These are phyloP conservation scores for Ctena decussata DNA, from an alignment of 2,888 invertebrate species.

Conservation along the genomic window DNA sequence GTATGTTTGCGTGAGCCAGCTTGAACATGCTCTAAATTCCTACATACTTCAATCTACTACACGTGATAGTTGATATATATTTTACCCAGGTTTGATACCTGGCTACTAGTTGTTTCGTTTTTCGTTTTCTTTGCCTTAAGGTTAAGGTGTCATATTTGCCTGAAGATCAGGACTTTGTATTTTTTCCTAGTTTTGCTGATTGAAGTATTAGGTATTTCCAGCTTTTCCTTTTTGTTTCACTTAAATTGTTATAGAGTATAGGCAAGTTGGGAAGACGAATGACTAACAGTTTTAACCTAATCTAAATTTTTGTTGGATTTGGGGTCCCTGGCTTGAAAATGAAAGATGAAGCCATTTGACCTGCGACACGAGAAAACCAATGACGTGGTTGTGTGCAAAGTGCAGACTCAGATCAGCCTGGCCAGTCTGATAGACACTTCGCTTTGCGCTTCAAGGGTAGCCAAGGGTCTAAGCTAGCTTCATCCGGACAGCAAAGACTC, in stretches of 20 bases:
- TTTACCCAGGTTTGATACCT: conserved; percentile 29
- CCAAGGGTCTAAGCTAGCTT: too few relatives aligned
- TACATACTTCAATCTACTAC: conserved; percentile 51
- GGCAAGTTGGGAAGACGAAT: background rate
- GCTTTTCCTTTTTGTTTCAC: conserved; percentile 61
- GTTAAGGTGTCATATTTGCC: conserved; percentile 22
- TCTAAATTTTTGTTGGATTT: too few relatives aligned
- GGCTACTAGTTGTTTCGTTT: conserved; percentile 14
- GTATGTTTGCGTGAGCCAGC: conserved; percentile 66
- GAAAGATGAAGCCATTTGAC: too few relatives aligned
- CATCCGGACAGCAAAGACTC: too few relatives aligned
- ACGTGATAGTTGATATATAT: conserved; percentile 18
- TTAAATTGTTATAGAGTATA: conserved; percentile 65
- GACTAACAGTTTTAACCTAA: too few relatives aligned
- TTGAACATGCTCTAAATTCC: conserved; percentile 50
- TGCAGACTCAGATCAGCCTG: too few relatives aligned
- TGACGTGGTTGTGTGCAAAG: too few relatives aligned
- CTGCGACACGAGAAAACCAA: too few relatives aligned
- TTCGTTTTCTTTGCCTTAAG: conserved; percentile 12
- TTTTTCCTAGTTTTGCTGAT: conserved; percentile 41
- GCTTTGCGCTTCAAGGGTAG: too few relatives aligned
- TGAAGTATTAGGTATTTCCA: conserved; percentile 59
- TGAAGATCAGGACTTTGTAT: conserved; percentile 23
- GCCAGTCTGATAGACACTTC: too few relatives aligned
- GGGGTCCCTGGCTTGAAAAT: too few relatives aligned